Base-by-base conservation (phyloP, 2,797 vertebrate species). In the Muscicapa striata region DNA sequence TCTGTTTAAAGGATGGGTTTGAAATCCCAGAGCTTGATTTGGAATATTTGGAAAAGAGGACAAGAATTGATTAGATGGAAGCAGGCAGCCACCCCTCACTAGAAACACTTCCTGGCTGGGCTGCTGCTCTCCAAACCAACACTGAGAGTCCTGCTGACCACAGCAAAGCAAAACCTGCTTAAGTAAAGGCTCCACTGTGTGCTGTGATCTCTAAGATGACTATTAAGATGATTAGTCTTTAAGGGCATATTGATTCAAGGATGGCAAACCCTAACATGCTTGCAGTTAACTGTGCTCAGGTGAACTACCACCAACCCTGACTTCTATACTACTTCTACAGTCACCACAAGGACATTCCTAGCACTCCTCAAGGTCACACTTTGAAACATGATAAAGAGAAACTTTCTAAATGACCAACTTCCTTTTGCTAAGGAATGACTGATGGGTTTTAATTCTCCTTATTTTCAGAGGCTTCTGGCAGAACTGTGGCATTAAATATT, bases 401-500 rank as follows among this genome's bases (percentile, higher is more conserved):
- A 80, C 49, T 83, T 81, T 72, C 1, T 2, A 89, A 96, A 87
- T 85, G 68, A 74, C 77, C 81, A 73, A 2, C 59, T 27, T 84
- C 34, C 48, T 92, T 69, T 70, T 86, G 55, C 82, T 81, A 48
- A 79, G 82, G 63, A 90, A 86, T 34, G 21, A 85, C 73, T 57
- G 29, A 34, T 6, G 38, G 46, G 12, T 45, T 95, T 84, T 87
- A 82, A 80, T 70, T 85, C 62, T 89, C 43, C 51, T 30, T 84
- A 52, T 91, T 95, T 92, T 94, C 51, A 54, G 87, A 93, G 69
- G 63, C 52, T 96, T 93, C 87, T 92, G 82, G 91, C 94, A 96
- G 94, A 92, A 94, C 30, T 69, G 43, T 52, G 40, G 52, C 89
- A 96, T 97, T 96, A 96, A 95, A 96, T 92, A 96, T 95, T 96